Percentiles rank a stretch among this genome's conserved stretches.
Evolutionary conservation across 2,113 vertebrate genomes (phyloP).

Genomic region (Passer montanus): DNA sequence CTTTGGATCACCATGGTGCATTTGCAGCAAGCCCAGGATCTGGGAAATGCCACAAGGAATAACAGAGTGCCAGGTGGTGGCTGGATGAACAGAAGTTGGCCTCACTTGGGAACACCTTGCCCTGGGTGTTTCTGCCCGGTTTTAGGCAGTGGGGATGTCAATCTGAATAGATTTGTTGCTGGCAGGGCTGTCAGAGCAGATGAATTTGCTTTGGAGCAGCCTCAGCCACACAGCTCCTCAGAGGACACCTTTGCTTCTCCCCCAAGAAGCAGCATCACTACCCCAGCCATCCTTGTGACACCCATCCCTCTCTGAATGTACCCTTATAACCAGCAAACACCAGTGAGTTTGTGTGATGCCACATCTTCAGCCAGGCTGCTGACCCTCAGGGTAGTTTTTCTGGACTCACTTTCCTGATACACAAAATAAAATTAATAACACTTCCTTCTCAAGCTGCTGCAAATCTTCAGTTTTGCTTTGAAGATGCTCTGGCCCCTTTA

Average conservation of each 20-base stretch:
- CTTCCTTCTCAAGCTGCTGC: background rate
- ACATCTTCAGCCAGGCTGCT: background rate
- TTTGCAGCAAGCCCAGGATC: background rate
- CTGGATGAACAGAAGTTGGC: background rate
- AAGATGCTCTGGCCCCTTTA: background rate
- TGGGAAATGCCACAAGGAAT: fast-evolving
- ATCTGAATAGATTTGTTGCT: background rate
- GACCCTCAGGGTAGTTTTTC: background rate
- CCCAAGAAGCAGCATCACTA: background rate
- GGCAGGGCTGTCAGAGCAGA: background rate
- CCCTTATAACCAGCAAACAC: background rate
- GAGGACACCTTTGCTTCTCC: background rate
- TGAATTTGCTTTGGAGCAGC: background rate
- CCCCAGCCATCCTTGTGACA: background rate
- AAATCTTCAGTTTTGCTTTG: background rate
- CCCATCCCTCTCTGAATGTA: background rate
- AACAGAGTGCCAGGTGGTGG: background rate
- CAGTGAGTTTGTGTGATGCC: background rate
- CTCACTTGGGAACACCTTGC: background rate
- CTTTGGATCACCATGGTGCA: fast-evolving
- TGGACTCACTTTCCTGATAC: background rate
- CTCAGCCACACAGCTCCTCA: background rate
- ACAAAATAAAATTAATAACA: background rate
- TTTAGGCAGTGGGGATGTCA: background rate
- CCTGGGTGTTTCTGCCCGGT: background rate